Evolutionary conservation across 2,113 vertebrate genomes (phyloP).

Genomic region (Antigone vipio): DNA sequence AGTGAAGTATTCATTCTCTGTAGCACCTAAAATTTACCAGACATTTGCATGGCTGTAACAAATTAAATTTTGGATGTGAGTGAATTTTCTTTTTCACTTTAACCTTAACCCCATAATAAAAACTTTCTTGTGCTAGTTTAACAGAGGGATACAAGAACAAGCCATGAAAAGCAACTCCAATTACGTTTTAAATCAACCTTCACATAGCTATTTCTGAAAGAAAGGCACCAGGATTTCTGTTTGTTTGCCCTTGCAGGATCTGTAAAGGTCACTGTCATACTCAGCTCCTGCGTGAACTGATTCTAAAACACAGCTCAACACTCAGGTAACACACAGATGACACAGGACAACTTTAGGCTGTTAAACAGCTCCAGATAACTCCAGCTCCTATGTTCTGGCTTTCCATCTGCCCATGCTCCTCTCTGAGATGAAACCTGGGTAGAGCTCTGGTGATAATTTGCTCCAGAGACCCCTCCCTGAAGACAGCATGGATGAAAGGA

Average conservation of each 20-base stretch:
- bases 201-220: not conserved
- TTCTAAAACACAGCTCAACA: not conserved
- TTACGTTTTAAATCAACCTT: not conserved
- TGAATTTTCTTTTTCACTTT: not conserved
- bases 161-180: not conserved
- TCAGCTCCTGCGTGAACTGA: not conserved
- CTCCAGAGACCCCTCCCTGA: not conserved
- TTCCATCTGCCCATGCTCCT: not conserved
- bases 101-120: not conserved
- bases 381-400: not conserved
- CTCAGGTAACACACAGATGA: not conserved
- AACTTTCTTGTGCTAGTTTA: not conserved
- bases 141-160: not conserved
- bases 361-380: not conserved
- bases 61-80: not conserved
- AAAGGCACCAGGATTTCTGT: not conserved
- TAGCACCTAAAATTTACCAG: not conserved
- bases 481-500: not conserved
- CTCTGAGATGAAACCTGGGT: not conserved
- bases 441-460: not conserved
- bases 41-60: not conserved
- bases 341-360: not conserved
- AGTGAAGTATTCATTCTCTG: not conserved
- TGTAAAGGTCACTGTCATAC: not conserved
- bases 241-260: not conserved